Percentiles rank a stretch among this genome's conserved stretches.
Conservation (phyloP, 2,888 invertebrate genomes). For the Branchipolynoe longqiensis region DNA sequence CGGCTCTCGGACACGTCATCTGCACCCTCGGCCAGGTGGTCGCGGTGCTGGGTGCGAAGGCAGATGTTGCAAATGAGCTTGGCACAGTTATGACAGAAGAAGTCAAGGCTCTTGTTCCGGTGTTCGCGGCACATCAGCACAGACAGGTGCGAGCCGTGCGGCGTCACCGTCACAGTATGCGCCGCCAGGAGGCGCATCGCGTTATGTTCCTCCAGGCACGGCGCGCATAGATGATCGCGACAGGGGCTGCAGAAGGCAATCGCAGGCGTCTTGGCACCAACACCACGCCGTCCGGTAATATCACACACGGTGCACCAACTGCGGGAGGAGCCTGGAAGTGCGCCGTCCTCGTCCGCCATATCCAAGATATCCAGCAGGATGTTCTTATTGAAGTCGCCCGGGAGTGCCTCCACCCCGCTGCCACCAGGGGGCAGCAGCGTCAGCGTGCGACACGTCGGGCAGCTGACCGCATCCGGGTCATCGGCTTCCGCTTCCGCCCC, state of each 20-base stretch:
- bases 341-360: neutral
- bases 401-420: neutral
- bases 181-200: constrained; percentile 4
- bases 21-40: constrained; percentile 43
- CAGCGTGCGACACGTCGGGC: neutral
- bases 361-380: constrained; percentile 44
- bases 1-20: constrained; percentile 38
- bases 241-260: constrained; percentile 24
- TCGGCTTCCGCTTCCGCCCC: neutral
- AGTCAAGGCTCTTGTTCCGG: constrained; percentile 32
- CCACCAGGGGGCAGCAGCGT: constrained; percentile 3
- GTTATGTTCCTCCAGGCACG: constrained; percentile 52
- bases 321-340: neutral
- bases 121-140: constrained; percentile 49
- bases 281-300: constrained; percentile 14
- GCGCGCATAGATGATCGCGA: constrained; percentile 28
- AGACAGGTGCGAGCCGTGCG: constrained; percentile 42
- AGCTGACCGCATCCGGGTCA: neutral
- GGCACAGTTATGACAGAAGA: constrained; percentile 48
- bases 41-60: constrained; percentile 31
- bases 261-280: constrained; percentile 41
- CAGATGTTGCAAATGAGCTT: constrained; percentile 44
- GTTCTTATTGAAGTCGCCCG: constrained; percentile 42
- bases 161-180: constrained; percentile 36
- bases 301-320: constrained; percentile 44